Evolutionary conservation across 2,888 invertebrate species (phyloP).

Genomic region (Fragum sueziense): DNA sequence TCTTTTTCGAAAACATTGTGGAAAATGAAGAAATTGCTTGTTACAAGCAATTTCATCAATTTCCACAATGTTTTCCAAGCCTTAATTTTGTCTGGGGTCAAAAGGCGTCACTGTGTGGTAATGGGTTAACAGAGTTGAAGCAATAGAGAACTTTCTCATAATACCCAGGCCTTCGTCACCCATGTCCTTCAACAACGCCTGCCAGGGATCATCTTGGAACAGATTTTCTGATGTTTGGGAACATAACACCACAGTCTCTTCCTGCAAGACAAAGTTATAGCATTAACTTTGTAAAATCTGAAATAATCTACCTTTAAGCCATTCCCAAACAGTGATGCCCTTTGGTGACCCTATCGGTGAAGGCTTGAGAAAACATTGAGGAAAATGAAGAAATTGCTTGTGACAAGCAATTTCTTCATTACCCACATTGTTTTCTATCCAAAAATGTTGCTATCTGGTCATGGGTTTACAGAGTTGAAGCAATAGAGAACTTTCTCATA

Average conservation of each 20-base stretch:
- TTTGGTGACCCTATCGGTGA: background rate
- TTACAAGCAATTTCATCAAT: no score
- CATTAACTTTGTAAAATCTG: no score
- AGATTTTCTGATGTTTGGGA: constrained; percentile 72
- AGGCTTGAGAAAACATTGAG: background rate
- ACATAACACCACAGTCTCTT: constrained; percentile 47
- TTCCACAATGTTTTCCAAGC: no score
- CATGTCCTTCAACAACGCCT: constrained; percentile 70
- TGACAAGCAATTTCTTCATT: background rate
- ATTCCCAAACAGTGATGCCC: background rate
- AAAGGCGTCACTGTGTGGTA: no score
- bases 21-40: no score
- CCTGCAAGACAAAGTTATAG: no score
- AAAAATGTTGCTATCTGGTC: no score
- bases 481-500: constrained; percentile 71
- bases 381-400: background rate
- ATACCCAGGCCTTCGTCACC: constrained; percentile 66
- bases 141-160: constrained; percentile 71
- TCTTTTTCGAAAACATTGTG: no score
- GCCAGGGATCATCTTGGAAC: constrained; percentile 74
- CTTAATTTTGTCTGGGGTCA: no score
- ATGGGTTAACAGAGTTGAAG: constrained; percentile 67
- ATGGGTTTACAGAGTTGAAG: constrained; percentile 60
- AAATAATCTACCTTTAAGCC: background rate
- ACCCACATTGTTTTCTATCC: background rate